These are phyloP conservation scores for Drosophila ambigua DNA, from an alignment of 1,140 invertebrate species.

Conservation along the genomic window DNA sequence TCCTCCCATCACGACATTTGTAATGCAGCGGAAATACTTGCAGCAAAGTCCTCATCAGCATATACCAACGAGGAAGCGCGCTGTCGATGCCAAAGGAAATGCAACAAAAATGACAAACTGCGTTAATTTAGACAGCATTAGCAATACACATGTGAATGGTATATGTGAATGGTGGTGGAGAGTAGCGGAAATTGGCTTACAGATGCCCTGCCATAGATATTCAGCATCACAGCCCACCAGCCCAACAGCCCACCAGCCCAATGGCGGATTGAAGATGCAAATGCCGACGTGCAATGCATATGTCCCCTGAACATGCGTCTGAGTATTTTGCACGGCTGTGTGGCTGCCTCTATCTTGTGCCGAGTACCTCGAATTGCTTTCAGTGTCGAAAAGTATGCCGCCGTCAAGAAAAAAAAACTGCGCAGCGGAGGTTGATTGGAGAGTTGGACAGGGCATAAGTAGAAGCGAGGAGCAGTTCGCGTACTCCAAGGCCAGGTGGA, in stretches of 20 bases:
- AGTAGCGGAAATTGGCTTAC: constrained; percentile 71
- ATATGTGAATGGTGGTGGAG: too few species aligned
- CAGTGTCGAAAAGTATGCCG: constrained; percentile 36
- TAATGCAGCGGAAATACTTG: constrained; percentile 63
- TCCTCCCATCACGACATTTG: constrained; percentile 11
- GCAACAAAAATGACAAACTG: constrained; percentile 63
- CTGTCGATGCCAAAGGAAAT: constrained; percentile 53
- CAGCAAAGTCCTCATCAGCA: constrained; percentile 47
- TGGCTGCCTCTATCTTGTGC: constrained; percentile 24
- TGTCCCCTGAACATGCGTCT: constrained; percentile 44
- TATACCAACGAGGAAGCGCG: constrained; percentile 8
- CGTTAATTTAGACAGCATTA: constrained; percentile 60
- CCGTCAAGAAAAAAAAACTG: constrained; percentile 1
- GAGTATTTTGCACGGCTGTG: background rate
- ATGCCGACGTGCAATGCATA: constrained; percentile 69
- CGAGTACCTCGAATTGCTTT: constrained; percentile 69
- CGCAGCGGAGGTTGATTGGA: background rate
- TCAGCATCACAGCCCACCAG: constrained; percentile 44
- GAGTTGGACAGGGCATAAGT: background rate
- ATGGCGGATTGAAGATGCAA: constrained; percentile 74
- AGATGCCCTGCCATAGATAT: constrained; percentile 67
- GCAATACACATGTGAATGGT: too few species aligned
- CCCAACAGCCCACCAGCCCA: constrained; percentile 21
- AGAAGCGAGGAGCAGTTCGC: too few species aligned
- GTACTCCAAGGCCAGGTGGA: too few species aligned